Evolutionary conservation across 1,140 invertebrate genomes (phyloP).

Genomic region (Piezodorus guildinii): DNA sequence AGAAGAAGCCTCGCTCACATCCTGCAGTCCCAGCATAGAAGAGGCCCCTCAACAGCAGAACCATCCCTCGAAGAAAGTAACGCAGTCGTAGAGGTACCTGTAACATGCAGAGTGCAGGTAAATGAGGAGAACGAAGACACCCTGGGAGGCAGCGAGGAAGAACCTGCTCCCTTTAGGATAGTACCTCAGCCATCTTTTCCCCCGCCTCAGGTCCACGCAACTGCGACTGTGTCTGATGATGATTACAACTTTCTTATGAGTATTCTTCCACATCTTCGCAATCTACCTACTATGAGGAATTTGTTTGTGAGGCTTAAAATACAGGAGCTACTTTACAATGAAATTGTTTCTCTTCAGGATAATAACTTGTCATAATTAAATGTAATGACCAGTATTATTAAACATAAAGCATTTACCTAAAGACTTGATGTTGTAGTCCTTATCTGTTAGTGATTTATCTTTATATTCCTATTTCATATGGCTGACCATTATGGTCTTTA

Average conservation of each 20-base stretch:
- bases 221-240: no score
- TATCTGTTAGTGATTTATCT: no score
- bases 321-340: slow-evolving; percentile 33
- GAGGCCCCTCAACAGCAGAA: no score
- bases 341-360: slow-evolving; percentile 29
- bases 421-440: no score
- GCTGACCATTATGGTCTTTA: no score
- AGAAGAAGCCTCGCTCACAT: no score
- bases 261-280: slow-evolving; percentile 31
- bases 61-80: no score
- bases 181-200: not conserved
- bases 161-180: not conserved
- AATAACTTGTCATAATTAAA: not conserved
- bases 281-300: slow-evolving; percentile 32
- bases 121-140: not conserved
- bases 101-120: not conserved
- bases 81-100: no score
- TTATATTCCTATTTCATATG: no score
- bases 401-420: no score
- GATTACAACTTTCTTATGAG: slow-evolving; percentile 35
- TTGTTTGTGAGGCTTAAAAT: slow-evolving; percentile 34
- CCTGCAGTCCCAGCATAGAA: no score
- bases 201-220: slow-evolving; percentile 14
- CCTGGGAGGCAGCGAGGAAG: not conserved
- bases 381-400: no score